Percentiles rank a stretch among this genome's conserved stretches.
These are phyloP conservation scores for Torymus auratus DNA, from an alignment of 2,888 invertebrate genomes.

Conservation along the genomic window DNA sequence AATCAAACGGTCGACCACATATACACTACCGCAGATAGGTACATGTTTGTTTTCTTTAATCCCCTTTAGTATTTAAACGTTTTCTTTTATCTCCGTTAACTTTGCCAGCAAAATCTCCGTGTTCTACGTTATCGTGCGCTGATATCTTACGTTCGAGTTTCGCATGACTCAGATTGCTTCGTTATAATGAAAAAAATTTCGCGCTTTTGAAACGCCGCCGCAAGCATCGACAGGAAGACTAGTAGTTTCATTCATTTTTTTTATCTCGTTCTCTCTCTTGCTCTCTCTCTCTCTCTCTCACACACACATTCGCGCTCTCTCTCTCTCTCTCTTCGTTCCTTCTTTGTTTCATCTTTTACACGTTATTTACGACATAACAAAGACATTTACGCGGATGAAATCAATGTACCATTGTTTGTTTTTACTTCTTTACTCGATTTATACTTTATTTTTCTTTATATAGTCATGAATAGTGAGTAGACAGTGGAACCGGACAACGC, in stretches of 20 bases:
- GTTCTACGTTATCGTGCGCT: constrained; percentile 9
- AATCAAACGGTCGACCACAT: constrained; percentile 64
- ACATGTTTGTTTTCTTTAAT: constrained; percentile 59
- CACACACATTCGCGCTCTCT: constrained; percentile 14
- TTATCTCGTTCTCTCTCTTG: constrained; percentile 26
- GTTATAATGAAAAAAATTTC: constrained; percentile 42
- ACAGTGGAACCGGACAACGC: constrained; percentile 21
- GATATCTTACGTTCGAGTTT: constrained; percentile 24
- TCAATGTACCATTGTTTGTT: constrained; percentile 19
- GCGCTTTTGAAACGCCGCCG: constrained; percentile 41
- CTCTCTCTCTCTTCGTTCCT: constrained; percentile 54
- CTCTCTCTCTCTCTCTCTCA: constrained; percentile 54
- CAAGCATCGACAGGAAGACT: constrained; percentile 56
- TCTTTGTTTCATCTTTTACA: constrained; percentile 56
- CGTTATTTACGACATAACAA: constrained; percentile 45
- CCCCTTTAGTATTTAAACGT: constrained; percentile 49
- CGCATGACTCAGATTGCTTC: constrained; percentile 45
- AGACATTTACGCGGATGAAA: constrained; percentile 54
- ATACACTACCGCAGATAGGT: constrained; percentile 63
- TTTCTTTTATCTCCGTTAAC: constrained; percentile 45
- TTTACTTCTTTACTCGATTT: constrained; percentile 27
- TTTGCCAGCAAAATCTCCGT: constrained; percentile 46
- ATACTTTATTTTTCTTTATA: constrained; percentile 20
- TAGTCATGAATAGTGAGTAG: constrained; percentile 43
- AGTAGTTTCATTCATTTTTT: constrained; percentile 52